These are phyloP conservation scores for Cheirogaleus medius DNA, from an alignment of 2,113 vertebrate species.

Conservation along the genomic window DNA sequence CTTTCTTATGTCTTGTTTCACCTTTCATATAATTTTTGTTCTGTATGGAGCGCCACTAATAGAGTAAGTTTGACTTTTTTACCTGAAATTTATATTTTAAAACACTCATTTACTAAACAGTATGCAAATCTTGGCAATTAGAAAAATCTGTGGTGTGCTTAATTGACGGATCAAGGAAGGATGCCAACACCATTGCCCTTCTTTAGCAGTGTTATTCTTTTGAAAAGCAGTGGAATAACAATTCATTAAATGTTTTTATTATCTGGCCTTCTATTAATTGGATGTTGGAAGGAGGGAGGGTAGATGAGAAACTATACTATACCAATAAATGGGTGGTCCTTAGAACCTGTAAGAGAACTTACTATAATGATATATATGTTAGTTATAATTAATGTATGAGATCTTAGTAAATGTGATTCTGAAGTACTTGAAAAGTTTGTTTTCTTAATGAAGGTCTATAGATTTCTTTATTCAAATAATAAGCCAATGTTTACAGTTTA, in stretches of 20 bases:
- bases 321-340: background rate
- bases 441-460: conserved; percentile 31
- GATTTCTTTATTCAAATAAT: background rate
- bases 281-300: background rate
- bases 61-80: conserved; percentile 91
- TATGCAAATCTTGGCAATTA: background rate
- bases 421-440: background rate
- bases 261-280: background rate
- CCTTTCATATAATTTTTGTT: conserved; percentile 94
- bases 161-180: background rate
- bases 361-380: background rate
- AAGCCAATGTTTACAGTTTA: conserved; percentile 5
- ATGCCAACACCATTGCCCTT: background rate
- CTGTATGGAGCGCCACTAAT: conserved; percentile 96
- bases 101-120: background rate
- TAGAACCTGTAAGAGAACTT: background rate
- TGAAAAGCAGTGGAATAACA: background rate
- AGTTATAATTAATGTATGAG: background rate
- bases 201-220: conserved; percentile 2
- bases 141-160: background rate
- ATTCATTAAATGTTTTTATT: background rate
- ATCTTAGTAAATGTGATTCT: conserved; percentile 21
- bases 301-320: background rate
- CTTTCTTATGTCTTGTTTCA: conserved; percentile 93
- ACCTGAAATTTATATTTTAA: conserved; percentile 38